phyloP scores from a whole-genome alignment of 2,888 invertebrate species.

The Apodemia zela region DNA sequence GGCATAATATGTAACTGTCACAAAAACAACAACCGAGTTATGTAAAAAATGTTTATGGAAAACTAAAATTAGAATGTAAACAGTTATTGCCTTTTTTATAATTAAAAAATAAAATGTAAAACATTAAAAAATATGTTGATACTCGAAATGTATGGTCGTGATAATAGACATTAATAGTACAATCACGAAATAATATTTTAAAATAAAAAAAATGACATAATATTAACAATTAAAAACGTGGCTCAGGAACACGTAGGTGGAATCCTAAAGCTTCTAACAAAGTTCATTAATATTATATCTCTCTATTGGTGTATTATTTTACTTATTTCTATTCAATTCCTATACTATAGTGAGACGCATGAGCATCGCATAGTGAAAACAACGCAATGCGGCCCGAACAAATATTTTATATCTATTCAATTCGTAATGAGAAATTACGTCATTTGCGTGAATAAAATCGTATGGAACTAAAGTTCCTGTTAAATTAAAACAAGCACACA shows the following conservation, averaged over 20 bases:
- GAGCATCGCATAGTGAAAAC: constrained; percentile 13
- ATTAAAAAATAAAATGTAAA: constrained; percentile 11
- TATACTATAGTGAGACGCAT: constrained; percentile 62
- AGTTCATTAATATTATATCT: constrained; percentile 53
- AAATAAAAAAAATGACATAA: constrained; percentile 47
- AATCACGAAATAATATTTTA: constrained; percentile 52
- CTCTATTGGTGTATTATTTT: constrained; percentile 69
- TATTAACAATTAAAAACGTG: constrained; percentile 50
- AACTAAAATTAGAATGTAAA: constrained; percentile 2
- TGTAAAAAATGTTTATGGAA: not conserved
- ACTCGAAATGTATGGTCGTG: constrained; percentile 8
- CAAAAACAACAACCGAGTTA: constrained; percentile 3
- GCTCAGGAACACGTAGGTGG: constrained; percentile 64
- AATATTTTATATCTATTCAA: constrained; percentile 18
- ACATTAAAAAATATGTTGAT: constrained; percentile 9
- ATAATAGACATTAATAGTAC: constrained; percentile 50
- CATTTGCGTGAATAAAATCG: constrained; percentile 16
- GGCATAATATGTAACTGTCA: constrained; percentile 2
- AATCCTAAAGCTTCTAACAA: constrained; percentile 65
- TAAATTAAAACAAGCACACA: constrained; percentile 1
- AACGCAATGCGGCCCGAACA: constrained; percentile 22
- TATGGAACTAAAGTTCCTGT: not conserved
- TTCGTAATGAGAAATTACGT: constrained; percentile 18
- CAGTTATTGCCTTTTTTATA: constrained; percentile 8
- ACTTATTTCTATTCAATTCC: constrained; percentile 77